Evolutionary conservation across 2,888 invertebrate species (phyloP).

Genomic region (Leptopterna dolabrata): DNA sequence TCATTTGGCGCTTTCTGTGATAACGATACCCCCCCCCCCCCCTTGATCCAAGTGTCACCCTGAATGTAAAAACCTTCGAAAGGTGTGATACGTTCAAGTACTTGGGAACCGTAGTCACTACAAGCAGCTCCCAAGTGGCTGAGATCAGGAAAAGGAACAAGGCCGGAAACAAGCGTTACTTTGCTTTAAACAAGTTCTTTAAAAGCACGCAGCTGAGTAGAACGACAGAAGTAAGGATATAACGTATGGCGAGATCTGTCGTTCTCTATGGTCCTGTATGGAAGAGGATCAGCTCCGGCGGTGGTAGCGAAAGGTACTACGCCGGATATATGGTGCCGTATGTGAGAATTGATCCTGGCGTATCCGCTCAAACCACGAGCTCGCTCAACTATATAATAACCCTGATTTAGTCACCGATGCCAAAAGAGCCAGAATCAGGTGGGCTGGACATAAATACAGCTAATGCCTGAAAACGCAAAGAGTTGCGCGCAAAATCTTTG

Average conservation of each 20-base stretch:
- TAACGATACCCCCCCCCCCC: too few species aligned
- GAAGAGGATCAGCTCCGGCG: neutral
- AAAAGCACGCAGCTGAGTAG: neutral
- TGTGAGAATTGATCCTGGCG: neutral
- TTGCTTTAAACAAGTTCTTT: neutral
- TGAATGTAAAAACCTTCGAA: too few species aligned
- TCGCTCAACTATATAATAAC: neutral
- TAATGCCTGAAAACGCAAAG: neutral
- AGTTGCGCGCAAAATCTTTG: neutral
- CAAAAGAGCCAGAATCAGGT: neutral
- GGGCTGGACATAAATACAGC: neutral
- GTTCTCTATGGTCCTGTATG: neutral
- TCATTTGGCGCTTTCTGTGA: too few species aligned
- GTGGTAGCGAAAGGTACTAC: neutral
- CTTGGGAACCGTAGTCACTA: too few species aligned
- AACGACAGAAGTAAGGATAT: neutral
- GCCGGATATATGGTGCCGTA: neutral
- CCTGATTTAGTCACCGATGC: neutral
- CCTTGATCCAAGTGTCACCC: too few species aligned
- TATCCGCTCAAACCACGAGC: neutral
- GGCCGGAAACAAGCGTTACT: neutral
- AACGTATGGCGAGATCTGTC: neutral
- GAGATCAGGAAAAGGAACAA: too few species aligned
- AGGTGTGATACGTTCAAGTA: too few species aligned
- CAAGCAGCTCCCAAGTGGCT: too few species aligned